Percentiles rank a stretch among this genome's conserved stretches.
These are phyloP conservation scores for Microtus ochrogaster DNA, from an alignment of 2,113 vertebrate species.

Conservation along the genomic window DNA sequence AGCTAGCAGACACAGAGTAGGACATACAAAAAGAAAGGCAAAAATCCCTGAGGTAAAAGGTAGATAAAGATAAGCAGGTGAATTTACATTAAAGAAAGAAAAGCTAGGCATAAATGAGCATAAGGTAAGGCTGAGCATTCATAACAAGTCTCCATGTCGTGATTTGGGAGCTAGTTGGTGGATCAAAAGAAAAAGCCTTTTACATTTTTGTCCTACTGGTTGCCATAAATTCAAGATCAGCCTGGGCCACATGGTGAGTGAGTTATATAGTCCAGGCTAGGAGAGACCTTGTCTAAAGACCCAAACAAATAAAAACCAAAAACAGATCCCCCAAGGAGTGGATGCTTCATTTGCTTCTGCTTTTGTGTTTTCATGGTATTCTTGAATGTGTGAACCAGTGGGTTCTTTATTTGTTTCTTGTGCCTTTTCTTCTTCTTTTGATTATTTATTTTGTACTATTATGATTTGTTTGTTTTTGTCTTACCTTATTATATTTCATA, in stretches of 20 bases:
- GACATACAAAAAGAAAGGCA: background rate
- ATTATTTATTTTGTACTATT: too few relatives aligned
- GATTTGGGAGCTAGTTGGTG: background rate
- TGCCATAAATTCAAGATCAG: background rate
- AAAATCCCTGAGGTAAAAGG: background rate
- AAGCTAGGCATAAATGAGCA: background rate
- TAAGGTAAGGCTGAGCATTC: background rate
- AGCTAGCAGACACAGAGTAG: background rate
- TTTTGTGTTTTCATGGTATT: too few relatives aligned
- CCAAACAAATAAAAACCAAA: background rate
- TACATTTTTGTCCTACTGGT: too few relatives aligned
- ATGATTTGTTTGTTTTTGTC: too few relatives aligned
- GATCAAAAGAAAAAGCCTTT: background rate
- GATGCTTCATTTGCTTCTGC: background rate
- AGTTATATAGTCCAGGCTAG: background rate
- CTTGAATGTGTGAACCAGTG: too few relatives aligned
- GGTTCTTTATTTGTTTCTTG: too few relatives aligned
- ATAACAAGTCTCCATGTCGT: background rate
- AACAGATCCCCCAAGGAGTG: background rate
- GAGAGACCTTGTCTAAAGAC: background rate
- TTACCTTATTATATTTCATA: too few relatives aligned
- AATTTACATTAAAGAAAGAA: background rate
- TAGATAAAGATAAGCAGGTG: background rate
- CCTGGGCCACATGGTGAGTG: background rate
- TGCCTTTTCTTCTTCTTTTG: too few relatives aligned